Conservation (phyloP, 2,888 invertebrate species). For the Agelastica alni region DNA sequence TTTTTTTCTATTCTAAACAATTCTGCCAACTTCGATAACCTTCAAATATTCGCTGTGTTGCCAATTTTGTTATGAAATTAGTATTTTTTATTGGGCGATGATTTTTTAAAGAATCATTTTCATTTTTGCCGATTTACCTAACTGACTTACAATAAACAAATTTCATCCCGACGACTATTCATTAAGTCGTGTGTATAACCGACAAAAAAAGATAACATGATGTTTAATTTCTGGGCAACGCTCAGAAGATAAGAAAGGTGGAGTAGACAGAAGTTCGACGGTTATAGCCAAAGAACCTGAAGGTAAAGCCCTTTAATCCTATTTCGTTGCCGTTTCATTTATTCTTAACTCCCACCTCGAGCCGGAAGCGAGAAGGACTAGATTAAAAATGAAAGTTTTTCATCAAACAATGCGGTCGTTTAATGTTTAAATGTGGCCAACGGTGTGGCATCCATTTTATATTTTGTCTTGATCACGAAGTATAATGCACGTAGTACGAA, state of each 20-base stretch:
- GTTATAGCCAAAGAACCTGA: conserved; percentile 93
- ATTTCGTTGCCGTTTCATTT: conserved; percentile 21
- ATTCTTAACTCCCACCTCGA: conserved; percentile 26
- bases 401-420: too few species aligned
- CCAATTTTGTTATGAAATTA: too few species aligned
- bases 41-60: too few species aligned
- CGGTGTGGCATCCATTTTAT: too few species aligned
- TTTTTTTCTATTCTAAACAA: too few species aligned
- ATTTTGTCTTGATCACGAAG: too few species aligned
- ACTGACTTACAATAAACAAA: background rate
- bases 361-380: background rate
- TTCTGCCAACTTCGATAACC: too few species aligned
- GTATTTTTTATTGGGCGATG: too few species aligned
- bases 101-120: too few species aligned
- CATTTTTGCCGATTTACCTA: background rate
- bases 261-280: conserved; percentile 91
- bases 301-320: conserved; percentile 62
- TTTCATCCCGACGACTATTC: background rate
- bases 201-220: conserved; percentile 55
- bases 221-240: conserved; percentile 62
- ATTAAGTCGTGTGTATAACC: conserved; percentile 1
- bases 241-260: conserved; percentile 88
- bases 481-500: too few species aligned
- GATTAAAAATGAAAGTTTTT: too few species aligned
- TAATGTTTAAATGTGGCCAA: too few species aligned